Conservation (phyloP, 2,888 invertebrate genomes). For the Epirrita christyi region DNA sequence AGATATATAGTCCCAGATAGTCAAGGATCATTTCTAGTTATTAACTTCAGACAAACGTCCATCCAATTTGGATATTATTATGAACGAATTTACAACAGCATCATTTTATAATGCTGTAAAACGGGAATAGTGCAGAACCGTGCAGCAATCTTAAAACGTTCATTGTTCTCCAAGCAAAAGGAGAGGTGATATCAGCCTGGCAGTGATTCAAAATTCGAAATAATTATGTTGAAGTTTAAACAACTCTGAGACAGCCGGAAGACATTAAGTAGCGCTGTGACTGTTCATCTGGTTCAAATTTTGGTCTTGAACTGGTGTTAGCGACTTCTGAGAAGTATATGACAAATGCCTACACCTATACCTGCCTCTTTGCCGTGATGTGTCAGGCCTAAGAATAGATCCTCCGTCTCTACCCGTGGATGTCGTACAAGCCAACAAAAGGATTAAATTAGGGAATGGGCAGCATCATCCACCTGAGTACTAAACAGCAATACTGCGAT, state of each 20-base stretch:
- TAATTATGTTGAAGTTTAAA: constrained; percentile 48
- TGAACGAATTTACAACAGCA: background rate
- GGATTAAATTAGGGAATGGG: too few relatives aligned
- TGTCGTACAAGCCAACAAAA: too few relatives aligned
- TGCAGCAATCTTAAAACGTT: constrained; percentile 29
- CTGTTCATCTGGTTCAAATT: constrained; percentile 38
- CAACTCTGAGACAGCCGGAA: constrained; percentile 48
- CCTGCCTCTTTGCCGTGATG: too few relatives aligned
- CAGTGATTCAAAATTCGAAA: constrained; percentile 61
- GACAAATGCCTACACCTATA: constrained; percentile 9
- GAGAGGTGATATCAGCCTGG: constrained; percentile 66
- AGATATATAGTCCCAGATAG: too few relatives aligned
- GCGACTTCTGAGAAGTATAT: constrained; percentile 35
- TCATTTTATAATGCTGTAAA: background rate
- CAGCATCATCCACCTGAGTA: too few relatives aligned
- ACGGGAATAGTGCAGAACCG: background rate
- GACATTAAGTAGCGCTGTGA: constrained; percentile 39
- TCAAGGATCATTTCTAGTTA: too few relatives aligned
- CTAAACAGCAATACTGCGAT: too few relatives aligned
- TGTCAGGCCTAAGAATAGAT: too few relatives aligned
- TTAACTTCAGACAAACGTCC: background rate
- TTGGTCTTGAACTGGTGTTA: constrained; percentile 36
- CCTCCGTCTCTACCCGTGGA: too few relatives aligned
- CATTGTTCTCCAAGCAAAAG: constrained; percentile 54
- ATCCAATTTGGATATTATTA: background rate